A percentile compares a stretch with the other conserved stretches of the same genome.
Conservation (phyloP, 2,888 invertebrate genomes). For the Zele albiditarsus region DNA sequence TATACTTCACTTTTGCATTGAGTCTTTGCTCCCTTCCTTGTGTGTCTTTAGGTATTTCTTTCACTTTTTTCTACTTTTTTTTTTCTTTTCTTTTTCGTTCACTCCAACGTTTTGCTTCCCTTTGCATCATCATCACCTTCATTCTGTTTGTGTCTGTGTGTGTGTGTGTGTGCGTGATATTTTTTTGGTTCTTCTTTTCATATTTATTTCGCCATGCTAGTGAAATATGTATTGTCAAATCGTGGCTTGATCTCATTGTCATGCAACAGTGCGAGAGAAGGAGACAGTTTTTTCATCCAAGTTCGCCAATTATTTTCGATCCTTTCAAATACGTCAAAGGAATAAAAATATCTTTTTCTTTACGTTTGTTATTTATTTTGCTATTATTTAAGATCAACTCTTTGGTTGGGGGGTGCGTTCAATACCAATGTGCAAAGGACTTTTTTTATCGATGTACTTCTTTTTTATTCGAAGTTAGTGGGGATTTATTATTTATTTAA, state of each 20-base stretch:
- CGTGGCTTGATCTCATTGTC: conserved; percentile 53
- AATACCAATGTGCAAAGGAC: neutral
- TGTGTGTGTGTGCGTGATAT: no score
- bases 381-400: conserved; percentile 9
- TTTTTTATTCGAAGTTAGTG: no score
- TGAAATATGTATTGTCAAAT: conserved; percentile 47
- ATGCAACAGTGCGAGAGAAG: conserved; percentile 32
- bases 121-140: conserved; percentile 1
- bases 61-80: conserved; percentile 11
- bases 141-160: conserved; percentile 9
- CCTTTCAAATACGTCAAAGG: conserved; percentile 40
- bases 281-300: conserved; percentile 39
- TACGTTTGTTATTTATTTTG: conserved; percentile 1
- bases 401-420: neutral
- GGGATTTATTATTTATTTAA: no score
- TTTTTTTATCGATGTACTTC: no score
- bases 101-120: conserved; percentile 10
- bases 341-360: conserved; percentile 29
- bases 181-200: neutral
- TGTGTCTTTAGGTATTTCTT: neutral
- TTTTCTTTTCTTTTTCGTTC: neutral
- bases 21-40: neutral
- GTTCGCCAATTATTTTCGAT: conserved; percentile 52
- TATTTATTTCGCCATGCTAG: conserved; percentile 34
- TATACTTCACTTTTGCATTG: conserved; percentile 3